Percentiles rank a stretch among this genome's conserved stretches.
These are phyloP conservation scores for Myotis brandtii DNA, from an alignment of 2,113 vertebrate species.

Conservation along the genomic window DNA sequence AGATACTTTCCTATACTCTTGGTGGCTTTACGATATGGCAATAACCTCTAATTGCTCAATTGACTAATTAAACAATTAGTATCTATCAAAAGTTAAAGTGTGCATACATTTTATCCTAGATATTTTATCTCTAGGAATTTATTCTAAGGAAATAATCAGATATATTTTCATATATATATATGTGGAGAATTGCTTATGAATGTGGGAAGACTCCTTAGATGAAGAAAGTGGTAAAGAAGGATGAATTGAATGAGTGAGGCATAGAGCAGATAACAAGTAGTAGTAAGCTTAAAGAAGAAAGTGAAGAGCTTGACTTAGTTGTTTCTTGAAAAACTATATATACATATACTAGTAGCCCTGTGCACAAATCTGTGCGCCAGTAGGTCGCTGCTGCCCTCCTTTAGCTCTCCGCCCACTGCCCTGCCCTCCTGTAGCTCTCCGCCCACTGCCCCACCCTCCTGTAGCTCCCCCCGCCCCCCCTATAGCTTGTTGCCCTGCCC, in stretches of 20 bases:
- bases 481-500: too few species aligned
- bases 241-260: background rate
- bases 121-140: slow-evolving; percentile 21
- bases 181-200: background rate
- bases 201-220: background rate
- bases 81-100: background rate
- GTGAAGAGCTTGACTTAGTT: background rate
- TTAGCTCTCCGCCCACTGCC: too few species aligned
- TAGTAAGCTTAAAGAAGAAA: background rate
- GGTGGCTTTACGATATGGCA: background rate
- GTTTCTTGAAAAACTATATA: slow-evolving; percentile 19
- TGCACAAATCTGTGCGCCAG: too few species aligned
- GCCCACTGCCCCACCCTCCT: too few species aligned
- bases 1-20: background rate
- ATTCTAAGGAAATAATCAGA: slow-evolving; percentile 22
- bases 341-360: too few species aligned
- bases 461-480: too few species aligned
- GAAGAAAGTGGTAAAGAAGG: background rate
- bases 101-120: background rate
- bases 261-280: background rate
- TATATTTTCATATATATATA: background rate
- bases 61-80: background rate
- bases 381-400: too few species aligned
- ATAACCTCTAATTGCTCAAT: background rate
- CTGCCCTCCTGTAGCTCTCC: too few species aligned